A percentile compares a stretch with the other conserved stretches of the same genome.
These are phyloP conservation scores for Oeneis ivallda DNA, from an alignment of 2,888 invertebrate species.

Conservation along the genomic window DNA sequence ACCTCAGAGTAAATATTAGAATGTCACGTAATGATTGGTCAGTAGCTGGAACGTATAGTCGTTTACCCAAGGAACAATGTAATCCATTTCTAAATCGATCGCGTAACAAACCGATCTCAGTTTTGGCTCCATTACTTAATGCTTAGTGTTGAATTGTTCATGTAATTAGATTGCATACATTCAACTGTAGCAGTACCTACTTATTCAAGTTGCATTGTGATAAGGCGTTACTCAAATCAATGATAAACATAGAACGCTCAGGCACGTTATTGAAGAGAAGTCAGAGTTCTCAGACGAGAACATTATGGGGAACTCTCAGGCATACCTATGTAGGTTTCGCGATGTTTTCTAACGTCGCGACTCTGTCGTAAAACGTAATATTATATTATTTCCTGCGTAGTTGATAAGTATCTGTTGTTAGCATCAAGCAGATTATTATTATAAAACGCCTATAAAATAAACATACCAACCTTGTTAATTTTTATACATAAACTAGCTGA, in stretches of 20 bases:
- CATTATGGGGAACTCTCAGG: too few relatives aligned
- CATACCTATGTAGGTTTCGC: too few relatives aligned
- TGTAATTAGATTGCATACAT: conserved; percentile 24
- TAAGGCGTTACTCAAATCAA: not conserved
- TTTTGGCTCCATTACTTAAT: conserved; percentile 18
- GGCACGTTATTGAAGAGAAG: too few relatives aligned
- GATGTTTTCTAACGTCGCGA: too few relatives aligned
- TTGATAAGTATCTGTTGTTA: too few relatives aligned
- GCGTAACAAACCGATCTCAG: conserved; percentile 14
- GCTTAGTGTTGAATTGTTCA: conserved; percentile 10
- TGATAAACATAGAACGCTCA: not conserved
- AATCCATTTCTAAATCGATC: conserved; percentile 26
- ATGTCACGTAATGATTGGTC: conserved; percentile 13
- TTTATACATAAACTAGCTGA: too few relatives aligned
- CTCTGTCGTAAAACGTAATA: too few relatives aligned
- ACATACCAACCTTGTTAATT: too few relatives aligned
- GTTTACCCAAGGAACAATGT: conserved; percentile 16
- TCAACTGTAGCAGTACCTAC: not conserved
- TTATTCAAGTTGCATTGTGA: not conserved
- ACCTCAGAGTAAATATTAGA: not conserved
- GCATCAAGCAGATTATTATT: too few relatives aligned
- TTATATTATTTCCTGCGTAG: too few relatives aligned
- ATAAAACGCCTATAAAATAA: too few relatives aligned
- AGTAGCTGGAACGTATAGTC: not conserved
- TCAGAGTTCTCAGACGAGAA: too few relatives aligned